A percentile compares a stretch with the other conserved stretches of the same genome.
These are phyloP conservation scores for Paramormyrops hopkinsi DNA, from an alignment of 2,797 vertebrate species.

Conservation along the genomic window DNA sequence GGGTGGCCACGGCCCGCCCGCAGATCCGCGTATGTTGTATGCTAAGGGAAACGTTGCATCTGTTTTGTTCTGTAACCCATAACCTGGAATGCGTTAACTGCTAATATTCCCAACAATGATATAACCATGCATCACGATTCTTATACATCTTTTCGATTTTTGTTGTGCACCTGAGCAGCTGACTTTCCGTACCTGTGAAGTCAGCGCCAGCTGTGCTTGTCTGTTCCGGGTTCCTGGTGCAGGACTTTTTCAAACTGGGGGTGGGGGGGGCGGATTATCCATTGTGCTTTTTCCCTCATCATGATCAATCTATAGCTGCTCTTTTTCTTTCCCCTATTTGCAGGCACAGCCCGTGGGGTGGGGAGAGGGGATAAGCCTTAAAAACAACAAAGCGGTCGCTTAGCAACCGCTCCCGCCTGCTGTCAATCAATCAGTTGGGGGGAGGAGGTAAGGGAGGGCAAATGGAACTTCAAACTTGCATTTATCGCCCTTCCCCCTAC, in stretches of 20 bases:
- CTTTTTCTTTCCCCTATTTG: background rate
- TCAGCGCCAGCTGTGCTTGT: too few species aligned
- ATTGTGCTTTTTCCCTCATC: background rate
- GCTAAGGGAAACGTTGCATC: background rate
- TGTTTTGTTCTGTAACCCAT: background rate
- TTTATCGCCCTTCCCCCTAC: constrained; percentile 11
- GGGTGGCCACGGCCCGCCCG: background rate
- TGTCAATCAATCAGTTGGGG: constrained; percentile 13
- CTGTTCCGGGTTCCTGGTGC: background rate
- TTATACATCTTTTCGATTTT: background rate
- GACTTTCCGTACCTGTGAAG: background rate
- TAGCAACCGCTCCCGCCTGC: constrained; percentile 16
- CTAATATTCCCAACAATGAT: background rate
- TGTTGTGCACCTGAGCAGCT: background rate
- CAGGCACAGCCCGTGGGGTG: background rate
- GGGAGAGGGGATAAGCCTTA: constrained; percentile 13
- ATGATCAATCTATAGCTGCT: background rate
- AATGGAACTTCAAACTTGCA: constrained; percentile 19
- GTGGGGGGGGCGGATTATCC: background rate
- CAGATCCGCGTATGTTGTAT: background rate
- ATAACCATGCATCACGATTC: background rate
- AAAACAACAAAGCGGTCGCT: constrained; percentile 19
- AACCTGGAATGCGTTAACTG: background rate
- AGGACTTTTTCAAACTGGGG: background rate
- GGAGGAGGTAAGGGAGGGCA: background rate